These are phyloP conservation scores for Girardia tigrina DNA, from an alignment of 2,888 invertebrate species.

Conservation along the genomic window DNA sequence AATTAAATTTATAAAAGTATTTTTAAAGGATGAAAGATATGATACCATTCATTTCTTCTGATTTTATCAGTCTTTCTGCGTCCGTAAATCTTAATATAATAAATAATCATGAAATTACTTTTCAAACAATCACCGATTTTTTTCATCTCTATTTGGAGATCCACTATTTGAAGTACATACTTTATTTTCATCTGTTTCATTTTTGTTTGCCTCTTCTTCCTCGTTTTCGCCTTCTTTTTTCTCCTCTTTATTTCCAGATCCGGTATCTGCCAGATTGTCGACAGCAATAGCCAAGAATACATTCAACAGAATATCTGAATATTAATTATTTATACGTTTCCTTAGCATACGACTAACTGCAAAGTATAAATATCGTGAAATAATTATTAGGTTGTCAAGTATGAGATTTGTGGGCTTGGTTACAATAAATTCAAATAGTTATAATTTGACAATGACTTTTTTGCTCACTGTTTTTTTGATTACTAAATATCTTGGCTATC, in stretches of 20 bases:
- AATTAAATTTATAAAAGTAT: background rate
- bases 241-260: slow-evolving; percentile 13
- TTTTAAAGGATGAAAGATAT: background rate
- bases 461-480: too few species aligned
- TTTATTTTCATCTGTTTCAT: background rate
- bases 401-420: too few species aligned
- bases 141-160: background rate
- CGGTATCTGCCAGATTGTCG: slow-evolving; percentile 80
- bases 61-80: background rate
- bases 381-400: too few species aligned
- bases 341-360: too few species aligned
- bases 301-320: slow-evolving; percentile 81
- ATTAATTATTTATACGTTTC: too few species aligned
- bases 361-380: too few species aligned
- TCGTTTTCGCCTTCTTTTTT: slow-evolving; percentile 24
- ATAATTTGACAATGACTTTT: too few species aligned
- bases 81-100: background rate
- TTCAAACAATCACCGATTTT: background rate
- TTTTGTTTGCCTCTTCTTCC: background rate
- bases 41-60: slow-evolving; percentile 6
- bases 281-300: slow-evolving; percentile 99
- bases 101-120: background rate
- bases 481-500: too few species aligned
- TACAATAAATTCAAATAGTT: too few species aligned
- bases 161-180: background rate